Percentiles rank a stretch among this genome's conserved stretches.
Conservation (phyloP, 2,113 vertebrate species). For the Microcebus jonahi region DNA sequence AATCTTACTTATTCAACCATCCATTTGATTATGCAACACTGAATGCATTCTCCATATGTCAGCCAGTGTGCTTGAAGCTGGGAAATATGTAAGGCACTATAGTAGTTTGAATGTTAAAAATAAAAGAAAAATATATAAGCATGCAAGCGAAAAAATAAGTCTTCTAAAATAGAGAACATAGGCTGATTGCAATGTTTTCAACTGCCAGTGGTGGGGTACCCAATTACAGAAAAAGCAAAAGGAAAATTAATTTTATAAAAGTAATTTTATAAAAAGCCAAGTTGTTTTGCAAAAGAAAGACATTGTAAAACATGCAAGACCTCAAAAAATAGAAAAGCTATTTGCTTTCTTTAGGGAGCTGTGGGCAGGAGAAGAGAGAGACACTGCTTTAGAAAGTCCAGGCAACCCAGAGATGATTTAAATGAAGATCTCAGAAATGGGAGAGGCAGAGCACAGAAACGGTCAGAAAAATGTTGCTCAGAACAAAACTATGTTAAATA, state of each 20-base stretch:
- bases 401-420: not conserved
- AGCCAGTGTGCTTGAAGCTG: not conserved
- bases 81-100: not conserved
- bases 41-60: not conserved
- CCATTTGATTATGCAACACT: not conserved
- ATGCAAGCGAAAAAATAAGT: not conserved
- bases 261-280: not conserved
- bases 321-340: not conserved
- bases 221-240: not conserved
- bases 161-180: not conserved
- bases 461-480: not conserved
- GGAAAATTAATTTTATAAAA: not conserved
- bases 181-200: not conserved
- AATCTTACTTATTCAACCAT: not conserved
- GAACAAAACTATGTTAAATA: not conserved
- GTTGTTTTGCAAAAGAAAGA: not conserved
- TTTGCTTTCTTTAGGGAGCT: not conserved
- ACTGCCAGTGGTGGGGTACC: not conserved
- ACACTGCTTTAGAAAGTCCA: not conserved
- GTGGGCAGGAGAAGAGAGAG: fast-evolving
- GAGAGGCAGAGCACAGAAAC: not conserved
- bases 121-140: not conserved
- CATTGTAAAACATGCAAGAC: not conserved
- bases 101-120: not conserved
- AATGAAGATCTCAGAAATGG: not conserved